These are phyloP conservation scores for Drosophila mayri DNA, from an alignment of 1,140 invertebrate species.

Conservation along the genomic window DNA sequence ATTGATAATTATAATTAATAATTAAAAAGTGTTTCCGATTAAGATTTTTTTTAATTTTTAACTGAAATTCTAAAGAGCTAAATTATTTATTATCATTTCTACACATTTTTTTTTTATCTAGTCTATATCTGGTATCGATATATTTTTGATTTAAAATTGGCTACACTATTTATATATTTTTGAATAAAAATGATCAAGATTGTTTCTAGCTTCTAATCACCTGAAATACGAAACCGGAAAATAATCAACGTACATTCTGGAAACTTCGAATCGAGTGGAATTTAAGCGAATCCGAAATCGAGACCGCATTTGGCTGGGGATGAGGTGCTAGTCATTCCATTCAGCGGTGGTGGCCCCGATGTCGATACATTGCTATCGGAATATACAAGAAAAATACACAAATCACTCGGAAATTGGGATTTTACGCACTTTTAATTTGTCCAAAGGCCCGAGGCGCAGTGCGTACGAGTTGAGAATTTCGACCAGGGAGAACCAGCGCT, in stretches of 20 bases:
- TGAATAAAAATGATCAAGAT: neutral
- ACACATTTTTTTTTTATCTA: too few species aligned
- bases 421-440: constrained; percentile 40
- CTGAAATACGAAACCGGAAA: neutral
- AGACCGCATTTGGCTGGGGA: constrained; percentile 17
- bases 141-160: too few species aligned
- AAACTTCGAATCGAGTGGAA: neutral
- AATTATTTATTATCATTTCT: too few species aligned
- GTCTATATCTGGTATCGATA: too few species aligned
- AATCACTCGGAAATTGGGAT: constrained; percentile 37
- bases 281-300: neutral
- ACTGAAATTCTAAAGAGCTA: too few species aligned
- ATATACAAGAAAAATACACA: constrained; percentile 42
- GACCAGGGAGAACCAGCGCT: neutral
- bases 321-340: constrained; percentile 27
- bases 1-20: too few species aligned
- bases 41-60: too few species aligned
- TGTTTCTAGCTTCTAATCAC: neutral
- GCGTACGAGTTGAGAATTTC: neutral
- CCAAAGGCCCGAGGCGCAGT: neutral
- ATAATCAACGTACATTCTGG: neutral
- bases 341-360: constrained; percentile 4
- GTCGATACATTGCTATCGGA: constrained; percentile 37
- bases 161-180: neutral
- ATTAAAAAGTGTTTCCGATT: too few species aligned